Conservation (phyloP, 2,113 vertebrate species). For the Antechinus stuartii region DNA sequence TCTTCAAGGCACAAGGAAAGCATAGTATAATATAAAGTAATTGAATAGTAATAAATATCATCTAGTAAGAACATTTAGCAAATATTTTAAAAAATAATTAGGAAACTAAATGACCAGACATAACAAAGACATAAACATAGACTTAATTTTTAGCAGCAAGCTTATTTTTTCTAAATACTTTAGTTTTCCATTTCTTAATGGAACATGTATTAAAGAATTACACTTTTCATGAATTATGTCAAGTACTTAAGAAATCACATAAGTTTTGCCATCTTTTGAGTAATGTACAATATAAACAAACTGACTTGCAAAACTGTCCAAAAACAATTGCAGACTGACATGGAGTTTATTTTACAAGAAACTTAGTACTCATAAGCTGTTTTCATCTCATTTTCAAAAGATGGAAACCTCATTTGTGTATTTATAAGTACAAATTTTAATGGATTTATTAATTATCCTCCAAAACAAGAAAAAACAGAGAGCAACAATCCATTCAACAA, state of each 20-base stretch:
- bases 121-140: not conserved
- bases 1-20: not conserved
- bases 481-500: not conserved
- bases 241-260: not conserved
- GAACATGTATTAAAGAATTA: not conserved
- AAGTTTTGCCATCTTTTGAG: not conserved
- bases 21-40: not conserved
- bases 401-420: not conserved
- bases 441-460: not conserved
- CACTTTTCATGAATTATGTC: not conserved
- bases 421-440: not conserved
- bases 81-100: conserved; percentile 27
- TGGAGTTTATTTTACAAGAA: not conserved
- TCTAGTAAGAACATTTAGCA: conserved; percentile 1
- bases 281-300: not conserved
- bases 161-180: not conserved
- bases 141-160: not conserved
- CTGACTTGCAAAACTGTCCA: not conserved
- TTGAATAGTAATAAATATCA: conserved; percentile 6
- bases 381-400: not conserved
- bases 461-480: not conserved
- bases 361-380: not conserved
- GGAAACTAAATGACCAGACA: not conserved
- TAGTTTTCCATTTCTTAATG: not conserved
- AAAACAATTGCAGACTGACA: not conserved